Conservation (phyloP, 2,797 vertebrate species). For the Odontamblyopus lacepedii region DNA sequence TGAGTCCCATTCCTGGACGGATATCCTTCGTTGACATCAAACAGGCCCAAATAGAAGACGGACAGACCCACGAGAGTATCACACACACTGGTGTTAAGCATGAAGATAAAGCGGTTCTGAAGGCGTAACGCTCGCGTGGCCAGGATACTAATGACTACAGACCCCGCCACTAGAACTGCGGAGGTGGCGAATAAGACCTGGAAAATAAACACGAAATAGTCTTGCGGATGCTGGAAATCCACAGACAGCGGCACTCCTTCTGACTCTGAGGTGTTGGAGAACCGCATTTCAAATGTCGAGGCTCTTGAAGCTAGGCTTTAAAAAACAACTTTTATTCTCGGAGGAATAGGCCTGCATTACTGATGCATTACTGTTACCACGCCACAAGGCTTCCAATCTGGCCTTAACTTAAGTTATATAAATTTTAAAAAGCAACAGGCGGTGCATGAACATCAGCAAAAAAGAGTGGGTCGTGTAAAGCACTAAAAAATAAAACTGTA, state of each 20-base stretch:
- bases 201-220: slow-evolving; percentile 62
- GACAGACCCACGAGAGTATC: slow-evolving; percentile 28
- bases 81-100: slow-evolving; percentile 68
- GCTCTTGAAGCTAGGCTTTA: background rate
- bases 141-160: slow-evolving; percentile 52
- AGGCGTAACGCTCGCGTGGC: slow-evolving; percentile 38
- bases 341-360: background rate
- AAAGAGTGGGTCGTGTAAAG: too few relatives aligned
- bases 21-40: slow-evolving; percentile 49
- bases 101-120: slow-evolving; percentile 70
- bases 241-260: slow-evolving; percentile 26
- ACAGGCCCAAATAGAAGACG: slow-evolving; percentile 31
- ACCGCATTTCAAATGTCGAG: background rate
- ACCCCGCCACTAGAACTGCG: slow-evolving; percentile 51
- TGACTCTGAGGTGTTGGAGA: background rate
- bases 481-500: too few relatives aligned
- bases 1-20: slow-evolving; percentile 39
- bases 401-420: background rate
- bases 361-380: background rate
- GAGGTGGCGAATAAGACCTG: slow-evolving; percentile 52
- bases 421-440: too few relatives aligned
- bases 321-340: background rate
- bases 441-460: too few relatives aligned
- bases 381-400: too few relatives aligned
- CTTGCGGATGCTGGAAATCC: slow-evolving; percentile 51